A percentile compares a stretch with the other conserved stretches of the same genome.
Conservation (phyloP, 2,113 vertebrate species). For the Pristiophorus japonicus region DNA sequence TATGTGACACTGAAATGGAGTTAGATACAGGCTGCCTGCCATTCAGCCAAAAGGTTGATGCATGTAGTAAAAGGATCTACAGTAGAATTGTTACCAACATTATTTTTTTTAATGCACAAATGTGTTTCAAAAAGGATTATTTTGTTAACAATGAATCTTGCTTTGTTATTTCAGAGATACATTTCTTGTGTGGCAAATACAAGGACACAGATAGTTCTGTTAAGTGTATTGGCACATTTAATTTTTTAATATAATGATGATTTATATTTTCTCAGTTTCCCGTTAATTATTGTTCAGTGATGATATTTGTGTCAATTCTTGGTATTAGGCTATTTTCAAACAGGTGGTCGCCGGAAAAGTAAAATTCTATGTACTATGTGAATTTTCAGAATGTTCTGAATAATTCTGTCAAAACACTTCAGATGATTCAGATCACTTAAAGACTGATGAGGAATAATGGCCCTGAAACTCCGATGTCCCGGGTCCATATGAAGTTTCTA, state of each 20-base stretch:
- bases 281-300: not conserved
- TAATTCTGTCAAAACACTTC: not conserved
- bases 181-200: not conserved
- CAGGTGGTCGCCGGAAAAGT: not conserved
- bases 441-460: not conserved
- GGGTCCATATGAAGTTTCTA: too few species aligned
- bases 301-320: not conserved
- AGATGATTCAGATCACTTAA: not conserved
- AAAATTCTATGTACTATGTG: not conserved
- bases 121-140: not conserved
- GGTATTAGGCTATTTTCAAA: not conserved
- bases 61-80: not conserved
- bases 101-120: not conserved
- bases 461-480: too few species aligned
- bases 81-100: not conserved
- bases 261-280: not conserved
- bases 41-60: not conserved
- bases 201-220: not conserved
- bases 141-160: not conserved
- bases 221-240: not conserved
- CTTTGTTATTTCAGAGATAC: not conserved
- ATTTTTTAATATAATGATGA: too few species aligned
- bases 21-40: not conserved
- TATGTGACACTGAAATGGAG: not conserved
- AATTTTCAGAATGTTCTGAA: not conserved